Base-by-base conservation (phyloP, 2,888 invertebrate genomes). In the Aphodius sticticus region DNA sequence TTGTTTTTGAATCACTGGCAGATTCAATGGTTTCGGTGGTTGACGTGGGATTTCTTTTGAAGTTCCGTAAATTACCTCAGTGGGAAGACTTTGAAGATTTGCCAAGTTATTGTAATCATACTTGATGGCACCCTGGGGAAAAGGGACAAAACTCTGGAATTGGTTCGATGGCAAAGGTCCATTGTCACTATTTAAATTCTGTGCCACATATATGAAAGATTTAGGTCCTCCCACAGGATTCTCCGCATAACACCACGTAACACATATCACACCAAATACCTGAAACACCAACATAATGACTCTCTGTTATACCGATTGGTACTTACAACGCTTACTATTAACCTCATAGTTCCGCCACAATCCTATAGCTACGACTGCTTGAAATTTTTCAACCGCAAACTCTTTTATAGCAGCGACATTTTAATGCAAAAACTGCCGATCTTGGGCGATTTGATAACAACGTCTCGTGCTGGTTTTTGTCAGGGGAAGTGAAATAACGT, bases 391-490 rank as follows among this genome's bases (percentile, higher is more conserved):
- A 74, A 74, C 36, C 36, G 37, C 6, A 35, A 35, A 26, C 36
- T 16, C 37, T 36, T 74, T 74, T 74, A 74, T 74, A 74, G n/a
- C 35, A 35, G 53, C 53, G 53, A 36, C 35, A 74, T 35, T 74
- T 74, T 74, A 35, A n/a, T 7, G 74, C 16, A 71, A 71, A 71
- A 53, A 53, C 7, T 12, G 53, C 53, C 53, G 53, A 53, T 53
- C 74, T 74, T 74, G 74, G 36, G n/a, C 37, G 37, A 37, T 74
- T 35, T 37, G 74, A 74, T 74, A 74, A 74, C 26, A 26, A 26
- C 26, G 26, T 2, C 36, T 36, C 74, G 74, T 36, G 35, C n/a
- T 26, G 35, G 35, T 74, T 74, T 74, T 74, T 26, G 74, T 7
- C n/a, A 35, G 9, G 35, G 74, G 74, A 74, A 74, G 74, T 74